Base-by-base conservation (phyloP, 2,888 invertebrate species). In the Trilocha varians region DNA sequence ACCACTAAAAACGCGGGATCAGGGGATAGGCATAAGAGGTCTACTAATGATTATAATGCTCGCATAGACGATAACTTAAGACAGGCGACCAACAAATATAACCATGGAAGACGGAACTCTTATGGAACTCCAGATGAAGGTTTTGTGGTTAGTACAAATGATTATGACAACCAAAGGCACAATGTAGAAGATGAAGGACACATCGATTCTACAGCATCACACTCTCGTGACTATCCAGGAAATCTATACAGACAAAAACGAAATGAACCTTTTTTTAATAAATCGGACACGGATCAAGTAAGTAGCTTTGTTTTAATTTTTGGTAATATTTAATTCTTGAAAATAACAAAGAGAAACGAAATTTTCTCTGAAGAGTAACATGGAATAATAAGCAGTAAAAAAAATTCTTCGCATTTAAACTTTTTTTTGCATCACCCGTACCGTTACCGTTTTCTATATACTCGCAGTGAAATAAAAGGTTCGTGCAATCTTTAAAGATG, bases 251-350 rank as follows among this genome's bases (percentile, higher is more conserved):
- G 71, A 15, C 66, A 58, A 3, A 75, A 58, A 49, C 59, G 82
- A 35, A 73, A 62, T 44, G 74, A 77, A 25, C 62, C 72, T 0
- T 54, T 80, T 13, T 42, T 78, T 3, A 59, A 52, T 45, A 75
- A 70, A 40, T 56, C 59, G 13, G 72, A 75, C 45, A 47, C 56
- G 5, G 72, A 77, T 53, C 73, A 78, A 71, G 84, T 83, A 69
- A 36, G 1, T 9, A 6, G 6, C 2, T 9, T 25, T 25, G 25
- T 6, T 0, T 25, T 25, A 3, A 9, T 25, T 25, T 25, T 1
- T 1, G n/a, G n/a, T n/a, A n/a, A n/a, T n/a, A n/a, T n/a, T n/a
- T n/a, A n/a, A n/a, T n/a, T n/a, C n/a, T n/a, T n/a, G n/a, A n/a
- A n/a, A n/a, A n/a, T n/a, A n/a, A n/a, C n/a, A n/a, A n/a, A n/a